Percentiles rank a stretch among this genome's conserved stretches.
Evolutionary conservation across 2,113 vertebrate species (phyloP).

Genomic region (Mustela nigripes): DNA sequence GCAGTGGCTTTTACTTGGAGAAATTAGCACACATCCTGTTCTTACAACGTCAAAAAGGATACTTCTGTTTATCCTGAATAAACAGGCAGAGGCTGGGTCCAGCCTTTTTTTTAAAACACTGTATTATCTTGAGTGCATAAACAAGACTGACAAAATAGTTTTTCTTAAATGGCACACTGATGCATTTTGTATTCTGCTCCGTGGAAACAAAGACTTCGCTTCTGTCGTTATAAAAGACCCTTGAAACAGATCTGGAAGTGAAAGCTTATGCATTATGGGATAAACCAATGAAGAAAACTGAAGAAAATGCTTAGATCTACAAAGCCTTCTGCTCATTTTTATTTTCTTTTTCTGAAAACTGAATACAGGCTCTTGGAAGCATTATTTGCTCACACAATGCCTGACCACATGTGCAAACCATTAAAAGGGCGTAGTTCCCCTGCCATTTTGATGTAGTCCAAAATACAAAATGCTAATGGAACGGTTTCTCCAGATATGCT

Average conservation of each 20-base stretch:
- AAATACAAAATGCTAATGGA: conserved; percentile 57
- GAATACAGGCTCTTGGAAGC: conserved; percentile 54
- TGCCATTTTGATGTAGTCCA: conserved; percentile 33
- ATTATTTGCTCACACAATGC: conserved; percentile 61
- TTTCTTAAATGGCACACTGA: conserved; percentile 64
- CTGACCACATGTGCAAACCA: conserved; percentile 34
- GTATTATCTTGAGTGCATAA: conserved; percentile 63
- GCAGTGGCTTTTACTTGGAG: conserved; percentile 53
- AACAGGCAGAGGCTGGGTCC: conserved; percentile 25
- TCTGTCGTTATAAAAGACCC: conserved; percentile 73
- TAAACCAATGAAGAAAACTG: conserved; percentile 15
- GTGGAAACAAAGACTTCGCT: conserved; percentile 69
- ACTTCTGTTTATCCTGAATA: conserved; percentile 63
- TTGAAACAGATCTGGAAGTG: conserved; percentile 60
- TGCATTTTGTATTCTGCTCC: conserved; percentile 66
- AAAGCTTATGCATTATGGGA: conserved; percentile 28
- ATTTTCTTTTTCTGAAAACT: conserved; percentile 54
- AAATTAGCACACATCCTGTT: conserved; percentile 48
- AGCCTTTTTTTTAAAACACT: conserved; percentile 33
- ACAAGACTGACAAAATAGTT: conserved; percentile 61
- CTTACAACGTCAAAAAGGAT: conserved; percentile 29
- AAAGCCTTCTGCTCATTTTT: conserved; percentile 66
- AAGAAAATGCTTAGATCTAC: conserved; percentile 64
- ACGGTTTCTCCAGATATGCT: background rate
- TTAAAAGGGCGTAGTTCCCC: background rate